Evolutionary conservation across 2,113 vertebrate species (phyloP).

Genomic region (Macrotis lagotis): DNA sequence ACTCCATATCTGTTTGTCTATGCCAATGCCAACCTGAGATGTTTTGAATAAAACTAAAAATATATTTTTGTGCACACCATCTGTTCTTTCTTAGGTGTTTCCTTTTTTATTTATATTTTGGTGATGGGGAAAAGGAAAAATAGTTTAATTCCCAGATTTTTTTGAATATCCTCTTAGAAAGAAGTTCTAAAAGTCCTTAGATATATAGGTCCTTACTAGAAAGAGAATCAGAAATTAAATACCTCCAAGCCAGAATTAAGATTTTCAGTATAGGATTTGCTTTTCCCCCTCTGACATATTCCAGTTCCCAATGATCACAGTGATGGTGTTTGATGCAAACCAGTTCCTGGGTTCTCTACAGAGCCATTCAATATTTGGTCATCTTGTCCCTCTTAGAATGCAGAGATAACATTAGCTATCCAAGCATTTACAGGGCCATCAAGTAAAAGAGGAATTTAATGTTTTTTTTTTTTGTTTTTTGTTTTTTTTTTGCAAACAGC

Average conservation of each 20-base stretch:
- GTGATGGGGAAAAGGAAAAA: background rate
- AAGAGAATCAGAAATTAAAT: background rate
- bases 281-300: background rate
- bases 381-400: background rate
- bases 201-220: accelerated
- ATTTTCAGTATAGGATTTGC: background rate
- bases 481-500: background rate
- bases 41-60: background rate
- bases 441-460: background rate
- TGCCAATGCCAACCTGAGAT: background rate
- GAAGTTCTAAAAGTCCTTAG: background rate
- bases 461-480: background rate
- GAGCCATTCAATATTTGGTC: background rate
- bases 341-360: background rate
- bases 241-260: background rate
- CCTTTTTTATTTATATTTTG: background rate
- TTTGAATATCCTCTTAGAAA: background rate
- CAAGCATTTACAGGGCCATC: background rate
- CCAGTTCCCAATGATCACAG: background rate
- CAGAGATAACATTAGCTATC: background rate
- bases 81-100: background rate
- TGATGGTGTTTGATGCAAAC: background rate
- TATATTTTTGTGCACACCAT: background rate
- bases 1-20: background rate
- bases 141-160: background rate